Evolutionary conservation across 2,113 vertebrate genomes (phyloP).

Genomic region (Microcebus lehilahytsara): DNA sequence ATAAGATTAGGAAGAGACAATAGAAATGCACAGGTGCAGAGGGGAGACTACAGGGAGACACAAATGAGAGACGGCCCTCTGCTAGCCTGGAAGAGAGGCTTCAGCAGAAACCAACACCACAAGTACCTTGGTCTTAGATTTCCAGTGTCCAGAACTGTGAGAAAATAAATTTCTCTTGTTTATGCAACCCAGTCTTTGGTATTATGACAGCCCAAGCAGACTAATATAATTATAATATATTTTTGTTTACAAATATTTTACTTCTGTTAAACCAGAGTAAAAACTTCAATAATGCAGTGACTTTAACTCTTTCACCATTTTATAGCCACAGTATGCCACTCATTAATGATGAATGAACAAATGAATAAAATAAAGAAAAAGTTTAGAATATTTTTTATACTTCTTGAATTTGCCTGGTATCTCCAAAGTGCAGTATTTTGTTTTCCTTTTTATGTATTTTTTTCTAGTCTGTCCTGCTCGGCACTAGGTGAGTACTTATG

Average conservation of each 20-base stretch:
- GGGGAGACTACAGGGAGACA: accelerated
- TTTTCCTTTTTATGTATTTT: not conserved
- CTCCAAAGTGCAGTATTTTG: not conserved
- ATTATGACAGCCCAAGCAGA: not conserved
- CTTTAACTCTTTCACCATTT: not conserved
- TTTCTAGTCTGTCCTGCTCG: not conserved
- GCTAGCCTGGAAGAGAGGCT: not conserved
- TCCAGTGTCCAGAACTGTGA: not conserved
- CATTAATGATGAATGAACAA: not conserved
- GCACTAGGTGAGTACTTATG: not conserved
- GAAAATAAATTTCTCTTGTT: not conserved
- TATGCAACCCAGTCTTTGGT: not conserved
- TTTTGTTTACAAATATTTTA: not conserved
- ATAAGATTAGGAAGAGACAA: not conserved
- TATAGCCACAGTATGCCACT: not conserved
- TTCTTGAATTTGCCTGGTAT: not conserved
- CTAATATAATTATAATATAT: not conserved
- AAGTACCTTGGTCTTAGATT: not conserved
- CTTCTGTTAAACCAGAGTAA: not conserved
- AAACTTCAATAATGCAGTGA: not conserved
- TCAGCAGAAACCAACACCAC: not conserved
- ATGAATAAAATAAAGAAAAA: not conserved
- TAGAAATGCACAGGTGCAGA: accelerated
- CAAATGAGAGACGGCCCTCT: not conserved
- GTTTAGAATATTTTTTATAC: not conserved